These are phyloP conservation scores for Ophion costatus DNA, from an alignment of 2,888 invertebrate species.

Conservation along the genomic window DNA sequence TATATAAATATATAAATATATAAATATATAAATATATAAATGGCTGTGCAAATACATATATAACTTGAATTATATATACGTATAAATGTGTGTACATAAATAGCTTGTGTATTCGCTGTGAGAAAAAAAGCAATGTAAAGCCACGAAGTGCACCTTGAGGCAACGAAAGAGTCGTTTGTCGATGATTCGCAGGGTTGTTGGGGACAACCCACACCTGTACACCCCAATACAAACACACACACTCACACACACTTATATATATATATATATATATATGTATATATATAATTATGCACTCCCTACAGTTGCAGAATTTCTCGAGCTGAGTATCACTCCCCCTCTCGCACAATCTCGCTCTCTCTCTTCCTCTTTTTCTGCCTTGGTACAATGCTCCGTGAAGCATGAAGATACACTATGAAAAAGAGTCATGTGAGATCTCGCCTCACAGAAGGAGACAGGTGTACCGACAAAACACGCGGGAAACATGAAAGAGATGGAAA, in stretches of 20 bases:
- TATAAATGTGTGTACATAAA: not conserved
- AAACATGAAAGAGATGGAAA: not conserved
- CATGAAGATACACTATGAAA: conserved; percentile 74
- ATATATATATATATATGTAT: conserved; percentile 43
- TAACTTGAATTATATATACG: not conserved
- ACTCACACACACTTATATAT: too few species aligned
- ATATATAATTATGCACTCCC: conserved; percentile 50
- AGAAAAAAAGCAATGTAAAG: conserved; percentile 70
- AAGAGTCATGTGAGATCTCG: conserved; percentile 72
- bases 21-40: not conserved
- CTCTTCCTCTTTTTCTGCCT: conserved; percentile 61
- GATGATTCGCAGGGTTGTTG: conserved; percentile 40
- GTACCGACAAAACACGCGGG: conserved; percentile 19
- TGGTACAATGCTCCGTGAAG: conserved; percentile 73
- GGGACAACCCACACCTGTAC: conserved; percentile 33
- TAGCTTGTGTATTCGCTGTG: conserved; percentile 68
- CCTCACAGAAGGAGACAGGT: conserved; percentile 71
- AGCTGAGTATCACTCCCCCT: conserved; percentile 25
- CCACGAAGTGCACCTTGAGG: conserved; percentile 68
- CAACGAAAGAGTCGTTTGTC: conserved; percentile 64
- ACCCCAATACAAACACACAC: too few species aligned
- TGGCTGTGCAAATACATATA: not conserved
- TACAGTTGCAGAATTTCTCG: conserved; percentile 39
- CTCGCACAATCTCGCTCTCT: too few species aligned
- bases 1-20: too few species aligned